These are phyloP conservation scores for Belonocnema kinseyi DNA, from an alignment of 1,140 invertebrate species.

Conservation along the genomic window DNA sequence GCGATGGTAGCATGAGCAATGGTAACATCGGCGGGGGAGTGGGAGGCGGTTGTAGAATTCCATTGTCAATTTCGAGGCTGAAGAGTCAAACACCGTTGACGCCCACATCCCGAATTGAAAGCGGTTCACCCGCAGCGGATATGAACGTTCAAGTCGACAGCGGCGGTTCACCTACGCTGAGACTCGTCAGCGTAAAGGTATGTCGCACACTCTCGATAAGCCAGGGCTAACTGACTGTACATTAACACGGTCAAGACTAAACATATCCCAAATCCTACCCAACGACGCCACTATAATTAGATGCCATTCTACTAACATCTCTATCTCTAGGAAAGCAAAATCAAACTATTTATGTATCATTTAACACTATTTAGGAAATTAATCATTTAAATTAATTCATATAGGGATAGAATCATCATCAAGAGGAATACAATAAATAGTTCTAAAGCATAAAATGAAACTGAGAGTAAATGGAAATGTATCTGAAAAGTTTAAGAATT, in stretches of 20 bases:
- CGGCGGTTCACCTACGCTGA: slow-evolving; percentile 73
- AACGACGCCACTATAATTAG: slow-evolving; percentile 10
- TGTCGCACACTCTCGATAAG: slow-evolving; percentile 26
- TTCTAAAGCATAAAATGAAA: too few species aligned
- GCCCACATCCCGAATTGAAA: slow-evolving; percentile 66
- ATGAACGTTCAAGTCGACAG: slow-evolving; percentile 77
- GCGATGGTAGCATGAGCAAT: slow-evolving; percentile 62
- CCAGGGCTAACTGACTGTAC: neutral
- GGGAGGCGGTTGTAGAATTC: slow-evolving; percentile 59
- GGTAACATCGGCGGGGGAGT: slow-evolving; percentile 52
- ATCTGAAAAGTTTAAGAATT: too few species aligned
- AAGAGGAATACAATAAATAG: too few species aligned
- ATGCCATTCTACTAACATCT: neutral
- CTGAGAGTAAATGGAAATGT: too few species aligned
- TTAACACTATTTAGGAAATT: neutral
- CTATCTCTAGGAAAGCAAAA: neutral
- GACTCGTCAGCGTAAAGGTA: slow-evolving; percentile 74
- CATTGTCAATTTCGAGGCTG: slow-evolving; percentile 69
- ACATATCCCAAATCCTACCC: slow-evolving; percentile 9
- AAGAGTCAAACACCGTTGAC: slow-evolving; percentile 64
- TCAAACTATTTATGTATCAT: neutral
- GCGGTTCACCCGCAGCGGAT: slow-evolving; percentile 69
- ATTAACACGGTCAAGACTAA: slow-evolving; percentile 28
- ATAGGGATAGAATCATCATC: too few species aligned
- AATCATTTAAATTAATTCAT: too few species aligned